These are phyloP conservation scores for Donacobius atricapilla DNA, from an alignment of 2,113 vertebrate species.

Conservation along the genomic window DNA sequence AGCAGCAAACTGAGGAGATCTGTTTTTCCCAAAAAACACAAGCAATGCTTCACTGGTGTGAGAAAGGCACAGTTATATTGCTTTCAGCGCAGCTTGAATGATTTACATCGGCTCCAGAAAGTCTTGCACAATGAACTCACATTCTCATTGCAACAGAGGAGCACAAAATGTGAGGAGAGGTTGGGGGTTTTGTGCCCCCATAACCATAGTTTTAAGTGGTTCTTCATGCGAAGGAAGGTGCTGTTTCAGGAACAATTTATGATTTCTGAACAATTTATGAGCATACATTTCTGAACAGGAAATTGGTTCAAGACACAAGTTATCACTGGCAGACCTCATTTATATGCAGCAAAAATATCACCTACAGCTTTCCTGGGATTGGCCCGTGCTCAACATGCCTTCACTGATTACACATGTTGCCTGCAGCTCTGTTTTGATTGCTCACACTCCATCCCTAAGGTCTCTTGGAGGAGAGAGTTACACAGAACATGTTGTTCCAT, in stretches of 20 bases:
- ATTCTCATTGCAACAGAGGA: not conserved
- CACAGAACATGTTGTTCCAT: not conserved
- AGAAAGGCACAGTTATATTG: not conserved
- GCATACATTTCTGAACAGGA: slow-evolving; percentile 24
- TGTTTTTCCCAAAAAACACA: not conserved
- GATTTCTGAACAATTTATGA: not conserved
- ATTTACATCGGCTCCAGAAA: not conserved
- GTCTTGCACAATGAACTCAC: not conserved
- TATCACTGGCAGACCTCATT: slow-evolving; percentile 33
- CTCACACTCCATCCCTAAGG: not conserved
- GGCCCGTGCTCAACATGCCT: slow-evolving; percentile 4
- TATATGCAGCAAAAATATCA: slow-evolving; percentile 14
- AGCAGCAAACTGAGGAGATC: not conserved
- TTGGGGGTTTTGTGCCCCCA: not conserved
- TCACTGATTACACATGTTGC: slow-evolving; percentile 3
- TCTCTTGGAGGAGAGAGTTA: not conserved
- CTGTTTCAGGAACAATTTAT: not conserved
- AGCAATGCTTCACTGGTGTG: not conserved
- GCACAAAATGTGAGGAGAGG: not conserved
- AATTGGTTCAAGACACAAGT: slow-evolving; percentile 36
- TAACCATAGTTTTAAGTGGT: not conserved
- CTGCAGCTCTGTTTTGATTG: slow-evolving; percentile 13
- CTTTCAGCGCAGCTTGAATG: not conserved
- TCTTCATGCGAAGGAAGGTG: not conserved
- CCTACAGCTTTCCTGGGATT: slow-evolving; percentile 25